phyloP scores from a whole-genome alignment of 2,888 invertebrate species.

The Clunio marinus region DNA sequence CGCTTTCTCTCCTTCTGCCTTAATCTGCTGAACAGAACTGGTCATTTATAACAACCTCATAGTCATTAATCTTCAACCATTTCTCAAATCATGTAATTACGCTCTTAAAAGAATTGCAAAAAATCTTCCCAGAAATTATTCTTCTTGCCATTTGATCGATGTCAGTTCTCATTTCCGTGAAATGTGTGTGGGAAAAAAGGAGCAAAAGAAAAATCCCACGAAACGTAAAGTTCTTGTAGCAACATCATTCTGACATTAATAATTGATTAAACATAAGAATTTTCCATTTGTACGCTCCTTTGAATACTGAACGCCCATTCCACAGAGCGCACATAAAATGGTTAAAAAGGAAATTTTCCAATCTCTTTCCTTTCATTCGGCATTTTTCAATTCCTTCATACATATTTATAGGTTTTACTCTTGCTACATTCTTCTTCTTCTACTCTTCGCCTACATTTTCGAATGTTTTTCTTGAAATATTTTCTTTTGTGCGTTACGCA shows the following conservation, averaged over 20 bases:
- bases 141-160: background rate
- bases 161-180: background rate
- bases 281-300: constrained; percentile 12
- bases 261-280: constrained; percentile 35
- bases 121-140: background rate
- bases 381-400: constrained; percentile 39
- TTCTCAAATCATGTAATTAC: background rate
- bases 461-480: constrained; percentile 21
- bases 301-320: background rate
- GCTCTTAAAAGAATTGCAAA: background rate
- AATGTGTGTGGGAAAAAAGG: background rate
- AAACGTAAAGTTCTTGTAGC: constrained; percentile 22
- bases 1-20: no score
- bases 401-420: constrained; percentile 34
- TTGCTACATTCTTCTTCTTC: background rate
- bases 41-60: no score
- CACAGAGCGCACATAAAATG: background rate
- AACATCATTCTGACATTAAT: constrained; percentile 27
- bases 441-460: background rate
- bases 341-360: constrained; percentile 11
- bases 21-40: no score
- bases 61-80: constrained; percentile 6
- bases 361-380: background rate
- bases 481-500: constrained; percentile 38
- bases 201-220: background rate